A percentile compares a stretch with the other conserved stretches of the same genome.
Evolutionary conservation across 2,797 vertebrate genomes (phyloP).

Genomic region (Oryzias dopingdopingensis): DNA sequence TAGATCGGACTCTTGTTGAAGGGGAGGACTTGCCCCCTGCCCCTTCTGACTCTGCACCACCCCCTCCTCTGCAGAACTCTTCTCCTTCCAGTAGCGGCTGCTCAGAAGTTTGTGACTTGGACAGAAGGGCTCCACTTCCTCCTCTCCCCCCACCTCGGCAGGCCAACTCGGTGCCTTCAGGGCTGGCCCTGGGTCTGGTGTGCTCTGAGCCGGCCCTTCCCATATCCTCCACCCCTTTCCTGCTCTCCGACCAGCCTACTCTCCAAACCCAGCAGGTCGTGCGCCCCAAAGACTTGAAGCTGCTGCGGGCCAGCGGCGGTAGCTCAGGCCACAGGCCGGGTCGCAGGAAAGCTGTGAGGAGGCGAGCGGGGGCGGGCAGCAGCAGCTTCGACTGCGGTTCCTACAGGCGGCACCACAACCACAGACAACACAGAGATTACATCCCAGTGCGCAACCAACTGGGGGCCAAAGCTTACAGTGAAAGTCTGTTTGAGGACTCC

Average conservation of each 20-base stretch:
- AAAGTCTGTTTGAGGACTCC: conserved; percentile 86
- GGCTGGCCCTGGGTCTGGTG: conserved; percentile 77
- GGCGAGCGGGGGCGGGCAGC: conserved; percentile 78
- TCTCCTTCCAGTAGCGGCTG: conserved; percentile 80
- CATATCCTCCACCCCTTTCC: conserved; percentile 76
- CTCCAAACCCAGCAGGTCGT: conserved; percentile 83
- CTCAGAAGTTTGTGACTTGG: conserved; percentile 76
- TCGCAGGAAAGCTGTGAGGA: conserved; percentile 79
- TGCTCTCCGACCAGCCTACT: conserved; percentile 74
- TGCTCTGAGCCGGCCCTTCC: conserved; percentile 81
- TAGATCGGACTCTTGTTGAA: conserved; percentile 82
- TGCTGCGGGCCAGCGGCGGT: conserved; percentile 78
- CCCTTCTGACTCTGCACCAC: conserved; percentile 62
- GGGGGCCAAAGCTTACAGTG: conserved; percentile 83
- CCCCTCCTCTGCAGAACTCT: conserved; percentile 72
- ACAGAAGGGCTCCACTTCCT: conserved; percentile 65
- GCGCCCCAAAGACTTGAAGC: conserved; percentile 87
- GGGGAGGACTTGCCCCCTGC: conserved; percentile 73
- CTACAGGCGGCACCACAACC: conserved; percentile 79
- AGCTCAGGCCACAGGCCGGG: conserved; percentile 78
- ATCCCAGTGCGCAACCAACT: conserved; percentile 82
- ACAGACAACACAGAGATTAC: conserved; percentile 82
- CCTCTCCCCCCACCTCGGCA: conserved; percentile 79
- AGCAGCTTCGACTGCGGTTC: conserved; percentile 81
- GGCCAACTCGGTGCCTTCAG: conserved; percentile 78